Base-by-base conservation (phyloP, 2,797 vertebrate genomes). In the Muraenolepis orangiensis region DNA sequence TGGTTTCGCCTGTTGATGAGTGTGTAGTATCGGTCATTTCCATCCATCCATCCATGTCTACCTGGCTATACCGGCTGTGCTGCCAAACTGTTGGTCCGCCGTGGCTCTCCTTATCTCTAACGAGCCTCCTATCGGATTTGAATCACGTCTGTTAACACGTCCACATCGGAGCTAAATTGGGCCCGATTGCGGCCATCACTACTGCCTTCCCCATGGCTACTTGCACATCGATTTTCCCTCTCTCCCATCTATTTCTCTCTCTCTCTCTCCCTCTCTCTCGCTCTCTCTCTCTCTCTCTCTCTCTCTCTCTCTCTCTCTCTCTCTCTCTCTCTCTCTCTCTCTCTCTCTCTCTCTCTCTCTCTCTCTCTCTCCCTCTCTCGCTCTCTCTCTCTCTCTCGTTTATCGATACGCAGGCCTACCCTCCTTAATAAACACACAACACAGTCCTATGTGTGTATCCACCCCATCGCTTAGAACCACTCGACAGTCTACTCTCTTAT, bases 1-100 rank as follows among this genome's bases (percentile, higher is more conserved):
- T n/a, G n/a, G 83, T 89, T 81, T 91, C 85, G 91, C 89, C 91
- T 92, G 91, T 90, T 92, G 89, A 91, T 90, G 82, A 91, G 84
- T n/a, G n/a, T n/a, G n/a, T n/a, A n/a, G n/a, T n/a, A n/a, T n/a
- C n/a, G n/a, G n/a, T n/a, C n/a, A n/a, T n/a, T n/a, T n/a, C n/a
- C n/a, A n/a, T n/a, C n/a, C n/a, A n/a, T n/a, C n/a, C n/a, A n/a
- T n/a, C n/a, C n/a, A n/a, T n/a, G n/a, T n/a, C n/a, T n/a, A n/a
- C n/a, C n/a, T n/a, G n/a, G n/a, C n/a, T n/a, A n/a, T n/a, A n/a
- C n/a, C n/a, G n/a, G n/a, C n/a, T n/a, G n/a, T n/a, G n/a, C n/a
- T n/a, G n/a, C n/a, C n/a, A n/a, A n/a, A n/a, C n/a, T n/a, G n/a
- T n/a, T n/a, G n/a, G n/a, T n/a, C n/a, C n/a, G n/a, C n/a, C n/a